Conservation (phyloP, 2,888 invertebrate species). For the Drosophila neotestacea region DNA sequence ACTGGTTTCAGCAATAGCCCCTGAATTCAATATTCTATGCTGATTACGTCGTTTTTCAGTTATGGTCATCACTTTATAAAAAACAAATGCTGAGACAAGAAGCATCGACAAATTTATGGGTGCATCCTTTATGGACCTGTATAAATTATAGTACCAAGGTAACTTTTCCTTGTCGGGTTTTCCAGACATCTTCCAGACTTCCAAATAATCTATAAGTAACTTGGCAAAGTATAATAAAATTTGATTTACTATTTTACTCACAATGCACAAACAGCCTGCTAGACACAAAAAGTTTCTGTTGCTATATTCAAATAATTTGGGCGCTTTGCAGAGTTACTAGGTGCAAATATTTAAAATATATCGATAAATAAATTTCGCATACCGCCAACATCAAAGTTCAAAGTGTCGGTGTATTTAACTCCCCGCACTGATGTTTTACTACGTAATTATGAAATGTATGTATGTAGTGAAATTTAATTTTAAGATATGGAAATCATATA, state of each 20-base stretch:
- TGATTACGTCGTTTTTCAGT: constrained; percentile 20
- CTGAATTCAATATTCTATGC: constrained; percentile 1
- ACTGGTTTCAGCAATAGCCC: not conserved
- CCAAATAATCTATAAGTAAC: too few relatives aligned
- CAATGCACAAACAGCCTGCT: constrained; percentile 30
- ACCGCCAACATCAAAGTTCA: too few relatives aligned
- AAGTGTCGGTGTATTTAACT: not conserved
- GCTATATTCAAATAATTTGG: not conserved
- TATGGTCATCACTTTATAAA: constrained; percentile 50
- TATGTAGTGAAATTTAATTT: too few relatives aligned
- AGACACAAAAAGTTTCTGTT: not conserved
- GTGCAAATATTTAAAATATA: not conserved
- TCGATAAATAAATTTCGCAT: too few relatives aligned
- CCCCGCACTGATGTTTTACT: too few relatives aligned
- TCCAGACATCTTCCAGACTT: constrained; percentile 35
- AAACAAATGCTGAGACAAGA: constrained; percentile 59
- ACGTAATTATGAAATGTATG: too few relatives aligned
- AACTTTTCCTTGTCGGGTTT: constrained; percentile 14
- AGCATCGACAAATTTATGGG: constrained; percentile 43
- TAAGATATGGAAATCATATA: too few relatives aligned
- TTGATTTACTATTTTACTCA: not conserved
- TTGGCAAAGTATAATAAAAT: too few relatives aligned
- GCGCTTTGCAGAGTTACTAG: not conserved
- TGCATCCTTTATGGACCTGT: constrained; percentile 41
- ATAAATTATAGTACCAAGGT: constrained; percentile 53